phyloP scores from a whole-genome alignment of 2,113 vertebrate genomes.

The Monarcha castaneiventris region DNA sequence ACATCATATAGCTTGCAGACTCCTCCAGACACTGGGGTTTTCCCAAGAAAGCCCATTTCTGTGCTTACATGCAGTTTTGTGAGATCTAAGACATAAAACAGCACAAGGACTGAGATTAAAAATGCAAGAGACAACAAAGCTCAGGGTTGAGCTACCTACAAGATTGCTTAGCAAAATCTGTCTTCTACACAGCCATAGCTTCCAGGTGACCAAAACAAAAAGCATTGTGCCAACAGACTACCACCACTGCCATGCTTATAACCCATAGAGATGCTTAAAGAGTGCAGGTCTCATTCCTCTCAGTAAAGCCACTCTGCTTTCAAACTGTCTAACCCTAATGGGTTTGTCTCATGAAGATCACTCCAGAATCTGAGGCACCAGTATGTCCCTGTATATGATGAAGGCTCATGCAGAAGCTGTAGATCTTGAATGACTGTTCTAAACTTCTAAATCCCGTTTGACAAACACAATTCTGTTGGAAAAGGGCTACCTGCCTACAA shows the following conservation, averaged over 20 bases:
- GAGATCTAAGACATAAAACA: neutral
- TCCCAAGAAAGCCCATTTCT: neutral
- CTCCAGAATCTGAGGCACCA: neutral
- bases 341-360: neutral
- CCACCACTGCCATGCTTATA: neutral
- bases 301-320: neutral
- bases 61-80: neutral
- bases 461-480: neutral
- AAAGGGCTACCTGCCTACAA: neutral
- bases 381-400: neutral
- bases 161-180: neutral
- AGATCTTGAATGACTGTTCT: neutral
- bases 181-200: neutral
- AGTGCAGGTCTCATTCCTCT: neutral
- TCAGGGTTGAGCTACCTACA: neutral
- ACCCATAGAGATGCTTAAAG: accelerated
- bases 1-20: neutral
- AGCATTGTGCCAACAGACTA: accelerated
- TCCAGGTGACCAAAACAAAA: neutral
- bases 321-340: neutral
- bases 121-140: neutral
- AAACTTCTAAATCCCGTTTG: neutral
- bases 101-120: neutral
- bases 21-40: neutral
- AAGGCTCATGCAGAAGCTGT: neutral